Evolutionary conservation across 2,797 vertebrate genomes (phyloP), one percentile per base, ranked within the genome.

Genomic region (Geotrypetes seraphini): DNA sequence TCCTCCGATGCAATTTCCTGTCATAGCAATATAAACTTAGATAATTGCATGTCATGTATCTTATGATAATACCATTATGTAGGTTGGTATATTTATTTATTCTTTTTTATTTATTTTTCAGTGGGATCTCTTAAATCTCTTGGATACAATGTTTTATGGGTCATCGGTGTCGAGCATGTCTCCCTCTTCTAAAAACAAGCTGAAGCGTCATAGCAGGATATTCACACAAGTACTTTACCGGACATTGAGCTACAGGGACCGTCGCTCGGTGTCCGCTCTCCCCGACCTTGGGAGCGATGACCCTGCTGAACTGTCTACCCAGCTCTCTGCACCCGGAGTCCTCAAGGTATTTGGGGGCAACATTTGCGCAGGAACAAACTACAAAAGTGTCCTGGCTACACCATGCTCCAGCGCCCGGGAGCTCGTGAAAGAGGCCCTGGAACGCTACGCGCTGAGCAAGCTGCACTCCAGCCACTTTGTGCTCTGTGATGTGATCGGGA

Each of bases 281-380:
- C 71, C 78, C 0, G 78, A 84, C 52, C 19, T 43, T 1, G 67
- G 77, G 0, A 54, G 69, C 0, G 92, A 97, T 0, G 92, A 97
- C 62, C 92, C 92, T 0, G 84, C 91, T 0, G 94, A 97, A 38
- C 89, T 97, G 12, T 97, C 94, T 57, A 96, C 89, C 0, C 91
- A 95, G 69, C 87, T 90, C 32, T 94, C 92, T 0, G 91, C 90
- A 12, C 94, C 94, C 0, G 94, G 94, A 0, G 81, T 97, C 30
- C 78, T 97, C 39, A 97, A 97, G 71, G 88, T 97, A 45, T 97
- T 97, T 0, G 91, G 94, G 1, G 90, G 90, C 31, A 90, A 91
- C 47, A 92, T 97, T 49, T 90, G 89, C 0, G 69, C 75, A 0
- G 93, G 94, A 21, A 86, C 92, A 43, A 93, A 97, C 78, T 96